Evolutionary conservation across 2,113 vertebrate species (phyloP).

Genomic region (Desmodus rotundus): DNA sequence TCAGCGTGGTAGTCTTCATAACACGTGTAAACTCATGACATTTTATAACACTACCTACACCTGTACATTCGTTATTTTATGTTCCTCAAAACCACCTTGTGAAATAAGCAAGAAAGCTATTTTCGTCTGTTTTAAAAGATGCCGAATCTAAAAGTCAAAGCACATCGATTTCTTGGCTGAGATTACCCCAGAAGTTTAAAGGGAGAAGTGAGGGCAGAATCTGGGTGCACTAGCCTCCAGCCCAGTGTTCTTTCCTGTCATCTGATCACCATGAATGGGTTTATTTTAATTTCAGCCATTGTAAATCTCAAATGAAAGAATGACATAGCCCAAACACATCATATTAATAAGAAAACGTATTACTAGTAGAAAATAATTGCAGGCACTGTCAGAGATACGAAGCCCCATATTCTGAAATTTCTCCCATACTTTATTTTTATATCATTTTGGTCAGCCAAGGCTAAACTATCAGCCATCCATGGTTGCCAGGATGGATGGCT

Average conservation of each 20-base stretch:
- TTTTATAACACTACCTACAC: neutral
- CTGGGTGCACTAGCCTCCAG: neutral
- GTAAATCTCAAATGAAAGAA: neutral
- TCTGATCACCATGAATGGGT: neutral
- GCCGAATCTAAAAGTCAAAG: neutral
- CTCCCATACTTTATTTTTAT: neutral
- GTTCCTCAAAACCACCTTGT: neutral
- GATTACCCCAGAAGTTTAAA: neutral
- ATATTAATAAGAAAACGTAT: neutral
- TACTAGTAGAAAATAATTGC: neutral
- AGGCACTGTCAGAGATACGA: neutral
- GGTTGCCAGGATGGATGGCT: constrained; percentile 40
- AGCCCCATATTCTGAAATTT: neutral
- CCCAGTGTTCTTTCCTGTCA: neutral
- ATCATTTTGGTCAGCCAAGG: neutral
- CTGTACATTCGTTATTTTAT: neutral
- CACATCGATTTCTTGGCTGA: neutral
- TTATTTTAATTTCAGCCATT: neutral
- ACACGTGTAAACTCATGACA: neutral
- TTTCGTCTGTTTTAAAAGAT: neutral
- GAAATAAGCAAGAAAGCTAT: neutral
- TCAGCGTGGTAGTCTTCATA: neutral
- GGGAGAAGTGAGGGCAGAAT: neutral
- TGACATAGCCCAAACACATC: neutral
- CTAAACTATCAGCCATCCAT: neutral